A percentile compares a stretch with the other conserved stretches of the same genome.
Evolutionary conservation across 2,113 vertebrate genomes (phyloP).

Genomic region (Nycticorax nycticorax): DNA sequence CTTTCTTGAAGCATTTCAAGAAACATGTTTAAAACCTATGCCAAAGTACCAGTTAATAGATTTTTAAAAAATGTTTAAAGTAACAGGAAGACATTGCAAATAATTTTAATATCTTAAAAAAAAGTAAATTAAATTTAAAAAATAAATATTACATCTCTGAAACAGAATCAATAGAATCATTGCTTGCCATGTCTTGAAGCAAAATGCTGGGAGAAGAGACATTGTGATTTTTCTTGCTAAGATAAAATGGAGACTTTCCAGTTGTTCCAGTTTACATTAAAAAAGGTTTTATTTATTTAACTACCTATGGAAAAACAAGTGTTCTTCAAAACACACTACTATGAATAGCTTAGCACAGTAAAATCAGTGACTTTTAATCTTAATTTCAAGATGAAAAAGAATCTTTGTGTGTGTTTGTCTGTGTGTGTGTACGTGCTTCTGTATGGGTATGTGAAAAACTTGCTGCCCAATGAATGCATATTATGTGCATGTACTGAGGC

Average conservation of each 20-base stretch:
- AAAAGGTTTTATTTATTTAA: background rate
- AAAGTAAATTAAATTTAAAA: background rate
- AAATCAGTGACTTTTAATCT: background rate
- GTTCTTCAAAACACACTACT: background rate
- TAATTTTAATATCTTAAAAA: background rate
- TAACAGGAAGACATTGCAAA: background rate
- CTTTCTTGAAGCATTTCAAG: background rate
- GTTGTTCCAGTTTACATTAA: background rate
- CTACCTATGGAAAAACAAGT: accelerated
- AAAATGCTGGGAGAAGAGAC: background rate
- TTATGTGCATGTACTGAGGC: background rate
- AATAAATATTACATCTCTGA: background rate
- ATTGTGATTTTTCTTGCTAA: background rate
- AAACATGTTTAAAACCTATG: background rate
- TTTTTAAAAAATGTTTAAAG: background rate
- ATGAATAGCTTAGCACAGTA: background rate
- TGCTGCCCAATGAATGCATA: accelerated
- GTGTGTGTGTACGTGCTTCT: accelerated
- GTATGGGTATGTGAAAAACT: background rate
- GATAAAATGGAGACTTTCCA: background rate
- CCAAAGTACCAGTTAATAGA: background rate
- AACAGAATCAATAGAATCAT: background rate
- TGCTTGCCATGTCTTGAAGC: background rate
- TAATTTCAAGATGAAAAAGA: background rate
- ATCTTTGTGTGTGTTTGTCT: background rate